These are phyloP conservation scores for Apamea anceps DNA, from an alignment of 2,888 invertebrate genomes.

Conservation along the genomic window DNA sequence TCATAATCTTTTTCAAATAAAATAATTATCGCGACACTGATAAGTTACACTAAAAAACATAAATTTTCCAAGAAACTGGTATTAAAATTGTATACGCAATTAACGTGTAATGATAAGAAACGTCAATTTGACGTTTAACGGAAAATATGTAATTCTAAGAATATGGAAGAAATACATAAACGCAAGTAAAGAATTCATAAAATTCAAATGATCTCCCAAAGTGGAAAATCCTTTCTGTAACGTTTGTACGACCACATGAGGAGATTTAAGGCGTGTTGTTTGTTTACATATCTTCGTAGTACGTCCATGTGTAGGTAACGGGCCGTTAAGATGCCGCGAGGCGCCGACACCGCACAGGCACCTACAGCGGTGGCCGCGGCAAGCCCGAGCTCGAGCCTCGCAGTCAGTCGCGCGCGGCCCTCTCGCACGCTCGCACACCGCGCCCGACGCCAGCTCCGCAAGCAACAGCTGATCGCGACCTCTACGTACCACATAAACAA, in stretches of 20 bases:
- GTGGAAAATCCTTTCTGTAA: slow-evolving; percentile 63
- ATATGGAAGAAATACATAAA: neutral
- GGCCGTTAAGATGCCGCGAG: slow-evolving; percentile 79
- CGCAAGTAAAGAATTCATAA: slow-evolving; percentile 24
- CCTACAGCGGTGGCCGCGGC: slow-evolving; percentile 40
- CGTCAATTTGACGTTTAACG: neutral
- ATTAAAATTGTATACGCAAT: neutral
- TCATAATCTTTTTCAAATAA: slow-evolving; percentile 7
- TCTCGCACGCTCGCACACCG: slow-evolving; percentile 78
- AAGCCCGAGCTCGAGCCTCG: slow-evolving; percentile 51
- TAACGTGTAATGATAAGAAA: neutral
- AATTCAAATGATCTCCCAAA: slow-evolving; percentile 53
- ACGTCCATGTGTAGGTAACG: slow-evolving; percentile 86
- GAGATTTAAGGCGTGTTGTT: slow-evolving; percentile 79
- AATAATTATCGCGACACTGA: slow-evolving; percentile 5
- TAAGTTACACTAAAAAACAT: neutral
- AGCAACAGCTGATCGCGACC: slow-evolving; percentile 84
- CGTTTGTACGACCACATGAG: slow-evolving; percentile 63
- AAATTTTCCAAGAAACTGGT: neutral
- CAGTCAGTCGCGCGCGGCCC: slow-evolving; percentile 87
- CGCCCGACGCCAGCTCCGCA: slow-evolving; percentile 67
- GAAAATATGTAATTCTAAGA: neutral
- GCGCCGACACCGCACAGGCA: slow-evolving; percentile 65
- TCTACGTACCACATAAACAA: slow-evolving; percentile 75
- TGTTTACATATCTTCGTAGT: slow-evolving; percentile 87